A percentile compares a stretch with the other conserved stretches of the same genome.
These are phyloP conservation scores for Eidolon dupreanum DNA, from an alignment of 2,797 vertebrate genomes.

Conservation along the genomic window DNA sequence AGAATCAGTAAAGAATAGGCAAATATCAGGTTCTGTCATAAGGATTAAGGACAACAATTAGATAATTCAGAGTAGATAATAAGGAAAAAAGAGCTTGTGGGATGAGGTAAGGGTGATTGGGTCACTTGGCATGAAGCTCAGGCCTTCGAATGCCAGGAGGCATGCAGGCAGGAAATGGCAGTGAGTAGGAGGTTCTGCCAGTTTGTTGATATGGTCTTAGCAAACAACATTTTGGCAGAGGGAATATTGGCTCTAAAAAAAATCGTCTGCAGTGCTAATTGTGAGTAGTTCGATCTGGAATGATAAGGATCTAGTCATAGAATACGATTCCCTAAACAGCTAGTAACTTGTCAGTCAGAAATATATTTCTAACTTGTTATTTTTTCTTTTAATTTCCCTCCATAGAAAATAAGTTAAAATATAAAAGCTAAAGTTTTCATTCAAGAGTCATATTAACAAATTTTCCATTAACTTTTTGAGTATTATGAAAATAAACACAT, in stretches of 20 bases:
- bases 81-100: neutral
- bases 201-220: neutral
- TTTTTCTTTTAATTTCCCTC: neutral
- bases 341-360: neutral
- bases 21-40: neutral
- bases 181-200: neutral
- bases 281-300: neutral
- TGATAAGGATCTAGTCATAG: neutral
- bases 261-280: neutral
- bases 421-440: neutral
- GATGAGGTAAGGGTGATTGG: neutral
- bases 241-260: neutral
- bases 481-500: neutral
- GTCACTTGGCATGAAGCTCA: neutral
- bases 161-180: neutral
- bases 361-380: neutral
- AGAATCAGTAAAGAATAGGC: neutral
- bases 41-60: neutral
- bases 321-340: neutral
- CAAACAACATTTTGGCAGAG: neutral
- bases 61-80: neutral
- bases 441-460: neutral
- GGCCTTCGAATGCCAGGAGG: neutral
- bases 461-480: neutral
- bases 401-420: neutral